Evolutionary conservation across 2,113 vertebrate species (phyloP).

Genomic region (Copsychus sechellarum): DNA sequence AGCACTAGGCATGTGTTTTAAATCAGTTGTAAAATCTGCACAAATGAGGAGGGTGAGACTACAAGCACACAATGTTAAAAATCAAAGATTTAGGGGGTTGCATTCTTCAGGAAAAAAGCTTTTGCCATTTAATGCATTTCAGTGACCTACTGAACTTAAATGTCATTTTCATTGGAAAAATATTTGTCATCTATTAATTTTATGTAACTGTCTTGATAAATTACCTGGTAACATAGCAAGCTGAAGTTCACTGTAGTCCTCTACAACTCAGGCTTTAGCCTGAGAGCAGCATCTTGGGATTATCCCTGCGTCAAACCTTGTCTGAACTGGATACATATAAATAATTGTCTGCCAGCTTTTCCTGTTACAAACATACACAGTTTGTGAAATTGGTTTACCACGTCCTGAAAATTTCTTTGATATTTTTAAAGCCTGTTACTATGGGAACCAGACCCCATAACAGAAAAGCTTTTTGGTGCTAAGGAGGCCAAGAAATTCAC

Average conservation of each 20-base stretch:
- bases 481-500: not conserved
- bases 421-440: conserved; percentile 50
- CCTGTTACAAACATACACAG: not conserved
- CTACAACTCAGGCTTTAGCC: not conserved
- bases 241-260: not conserved
- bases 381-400: conserved; percentile 28
- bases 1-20: conserved; percentile 11
- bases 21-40: not conserved
- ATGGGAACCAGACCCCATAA: not conserved
- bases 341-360: not conserved
- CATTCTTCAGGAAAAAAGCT: not conserved
- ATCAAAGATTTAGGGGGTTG: not conserved
- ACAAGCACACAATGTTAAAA: not conserved
- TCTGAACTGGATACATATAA: not conserved
- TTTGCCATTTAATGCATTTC: not conserved
- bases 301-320: not conserved
- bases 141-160: not conserved
- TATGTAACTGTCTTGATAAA: not conserved
- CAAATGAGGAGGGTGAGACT: not conserved
- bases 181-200: not conserved
- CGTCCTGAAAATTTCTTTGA: conserved; percentile 14
- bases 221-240: not conserved
- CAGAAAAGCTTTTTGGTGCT: not conserved
- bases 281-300: not conserved
- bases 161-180: not conserved